phyloP scores from a whole-genome alignment of 2,797 vertebrate species.

The Pampus argenteus region DNA sequence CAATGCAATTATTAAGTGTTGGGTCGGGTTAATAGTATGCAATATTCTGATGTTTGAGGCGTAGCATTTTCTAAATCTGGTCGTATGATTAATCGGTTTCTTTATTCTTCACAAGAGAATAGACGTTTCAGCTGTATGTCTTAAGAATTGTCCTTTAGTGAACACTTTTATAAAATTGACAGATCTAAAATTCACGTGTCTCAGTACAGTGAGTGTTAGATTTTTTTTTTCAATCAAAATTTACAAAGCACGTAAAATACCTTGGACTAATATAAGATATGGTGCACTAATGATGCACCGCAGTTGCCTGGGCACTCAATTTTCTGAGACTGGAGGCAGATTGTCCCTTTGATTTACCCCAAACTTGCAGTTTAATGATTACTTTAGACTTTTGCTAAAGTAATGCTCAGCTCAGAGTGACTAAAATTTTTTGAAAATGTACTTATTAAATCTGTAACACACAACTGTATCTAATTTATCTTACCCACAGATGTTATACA shows the following conservation, averaged over 20 bases:
- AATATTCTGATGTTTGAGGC: slow-evolving; percentile 9
- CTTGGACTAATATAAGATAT: not conserved
- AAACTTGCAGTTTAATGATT: slow-evolving; percentile 26
- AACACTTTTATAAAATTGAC: not conserved
- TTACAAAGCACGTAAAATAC: not conserved
- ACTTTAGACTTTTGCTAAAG: slow-evolving; percentile 21
- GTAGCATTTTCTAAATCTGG: slow-evolving; percentile 5
- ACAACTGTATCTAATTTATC: not conserved
- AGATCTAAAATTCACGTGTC: not conserved
- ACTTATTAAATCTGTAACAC: not conserved
- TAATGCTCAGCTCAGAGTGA: too few relatives aligned
- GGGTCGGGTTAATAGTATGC: slow-evolving; percentile 32
- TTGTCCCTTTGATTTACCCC: slow-evolving; percentile 6
- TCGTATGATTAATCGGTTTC: slow-evolving; percentile 15
- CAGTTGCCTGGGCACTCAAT: slow-evolving; percentile 12
- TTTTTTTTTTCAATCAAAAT: slow-evolving; percentile 19
- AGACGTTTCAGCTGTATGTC: not conserved
- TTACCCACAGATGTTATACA: not conserved
- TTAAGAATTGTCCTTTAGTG: not conserved
- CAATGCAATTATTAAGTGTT: slow-evolving; percentile 38
- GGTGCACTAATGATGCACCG: slow-evolving; percentile 27
- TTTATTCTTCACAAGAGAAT: slow-evolving; percentile 23
- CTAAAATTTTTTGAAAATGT: not conserved
- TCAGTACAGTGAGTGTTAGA: not conserved
- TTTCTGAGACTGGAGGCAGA: slow-evolving; percentile 17